Conservation (phyloP, 2,113 vertebrate genomes). For the Elgaria multicarinata region DNA sequence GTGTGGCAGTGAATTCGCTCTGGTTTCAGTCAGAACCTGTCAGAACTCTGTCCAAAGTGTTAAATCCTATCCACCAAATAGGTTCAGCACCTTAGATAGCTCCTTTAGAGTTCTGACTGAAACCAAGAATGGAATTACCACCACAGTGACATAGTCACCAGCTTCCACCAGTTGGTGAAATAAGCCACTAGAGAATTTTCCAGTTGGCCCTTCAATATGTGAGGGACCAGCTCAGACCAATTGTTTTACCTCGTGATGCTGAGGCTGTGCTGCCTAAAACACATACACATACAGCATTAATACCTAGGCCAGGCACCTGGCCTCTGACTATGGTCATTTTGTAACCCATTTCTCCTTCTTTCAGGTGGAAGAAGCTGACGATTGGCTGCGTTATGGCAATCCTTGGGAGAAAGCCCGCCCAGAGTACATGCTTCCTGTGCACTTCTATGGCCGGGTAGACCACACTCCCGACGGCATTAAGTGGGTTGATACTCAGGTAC, state of each 20-base stretch:
- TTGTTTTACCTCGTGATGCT: not conserved
- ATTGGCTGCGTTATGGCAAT: constrained; percentile 90
- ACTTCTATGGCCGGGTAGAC: constrained; percentile 85
- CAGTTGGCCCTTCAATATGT: not conserved
- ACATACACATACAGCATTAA: too few relatives aligned
- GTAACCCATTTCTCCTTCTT: accelerated
- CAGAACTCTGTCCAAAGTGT: too few relatives aligned
- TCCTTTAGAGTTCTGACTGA: too few relatives aligned
- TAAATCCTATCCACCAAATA: too few relatives aligned
- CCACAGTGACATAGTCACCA: too few relatives aligned
- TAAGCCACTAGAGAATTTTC: not conserved
- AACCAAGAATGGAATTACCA: too few relatives aligned
- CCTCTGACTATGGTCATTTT: not conserved
- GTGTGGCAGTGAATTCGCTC: too few relatives aligned
- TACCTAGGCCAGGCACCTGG: not conserved
- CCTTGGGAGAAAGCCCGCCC: constrained; percentile 92
- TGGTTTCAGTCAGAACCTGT: too few relatives aligned
- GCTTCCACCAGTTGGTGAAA: too few relatives aligned
- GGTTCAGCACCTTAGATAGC: too few relatives aligned
- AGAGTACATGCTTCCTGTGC: constrained; percentile 88
- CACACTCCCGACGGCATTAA: constrained; percentile 72
- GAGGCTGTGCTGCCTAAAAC: not conserved
- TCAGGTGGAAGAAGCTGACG: constrained; percentile 90
- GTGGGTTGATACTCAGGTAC: constrained; percentile 88
- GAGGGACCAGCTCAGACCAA: not conserved